Conservation (phyloP, 2,888 invertebrate genomes). For the Odontothrips loti region DNA sequence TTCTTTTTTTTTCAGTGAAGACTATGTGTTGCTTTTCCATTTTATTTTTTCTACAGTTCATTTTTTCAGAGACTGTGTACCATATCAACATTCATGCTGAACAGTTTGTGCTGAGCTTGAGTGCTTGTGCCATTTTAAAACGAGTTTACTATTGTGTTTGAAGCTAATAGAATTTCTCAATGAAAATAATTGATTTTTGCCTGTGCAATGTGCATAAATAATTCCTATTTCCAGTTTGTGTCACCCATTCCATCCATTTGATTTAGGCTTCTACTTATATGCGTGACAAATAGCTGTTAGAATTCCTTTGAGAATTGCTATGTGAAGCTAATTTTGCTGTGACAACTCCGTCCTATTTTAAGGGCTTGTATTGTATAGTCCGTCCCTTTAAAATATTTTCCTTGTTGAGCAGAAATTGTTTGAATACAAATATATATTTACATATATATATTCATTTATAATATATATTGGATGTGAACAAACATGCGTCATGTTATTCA, state of each 20-base stretch:
- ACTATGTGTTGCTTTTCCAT: too few relatives aligned
- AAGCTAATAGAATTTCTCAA: background rate
- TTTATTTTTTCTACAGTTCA: too few relatives aligned
- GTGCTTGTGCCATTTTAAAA: background rate
- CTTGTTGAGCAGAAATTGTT: background rate
- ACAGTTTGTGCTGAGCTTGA: background rate
- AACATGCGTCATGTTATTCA: background rate
- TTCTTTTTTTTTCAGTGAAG: background rate
- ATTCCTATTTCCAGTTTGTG: too few relatives aligned
- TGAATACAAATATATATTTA: background rate
- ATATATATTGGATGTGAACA: background rate
- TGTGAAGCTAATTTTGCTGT: background rate
- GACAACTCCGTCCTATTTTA: constrained; percentile 20
- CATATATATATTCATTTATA: background rate
- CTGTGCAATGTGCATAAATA: background rate
- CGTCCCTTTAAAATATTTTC: background rate
- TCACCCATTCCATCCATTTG: too few relatives aligned
- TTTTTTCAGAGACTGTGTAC: too few relatives aligned
- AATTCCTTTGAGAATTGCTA: background rate
- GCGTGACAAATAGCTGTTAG: background rate
- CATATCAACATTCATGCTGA: too few relatives aligned
- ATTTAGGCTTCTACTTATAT: too few relatives aligned
- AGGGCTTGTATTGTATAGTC: constrained; percentile 52
- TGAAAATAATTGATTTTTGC: background rate
- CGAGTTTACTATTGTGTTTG: background rate